Conservation (phyloP, 2,113 vertebrate species). For the Phaetusa simplex region DNA sequence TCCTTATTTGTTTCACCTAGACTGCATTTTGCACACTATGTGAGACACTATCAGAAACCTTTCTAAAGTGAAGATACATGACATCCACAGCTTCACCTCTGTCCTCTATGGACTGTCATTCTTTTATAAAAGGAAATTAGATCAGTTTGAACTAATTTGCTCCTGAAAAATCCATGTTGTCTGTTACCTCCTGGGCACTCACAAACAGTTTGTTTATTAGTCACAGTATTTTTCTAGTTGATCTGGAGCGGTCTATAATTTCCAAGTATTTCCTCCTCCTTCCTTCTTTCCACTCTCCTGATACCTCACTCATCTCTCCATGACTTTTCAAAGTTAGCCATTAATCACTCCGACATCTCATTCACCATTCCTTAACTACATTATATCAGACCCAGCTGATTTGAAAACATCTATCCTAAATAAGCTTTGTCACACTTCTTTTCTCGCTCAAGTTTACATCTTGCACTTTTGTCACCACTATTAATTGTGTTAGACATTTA, state of each 20-base stretch:
- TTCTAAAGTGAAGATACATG: fast-evolving
- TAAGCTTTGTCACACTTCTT: background rate
- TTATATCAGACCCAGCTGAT: background rate
- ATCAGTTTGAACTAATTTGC: background rate
- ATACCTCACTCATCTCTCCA: background rate
- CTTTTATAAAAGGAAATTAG: background rate
- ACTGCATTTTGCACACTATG: background rate
- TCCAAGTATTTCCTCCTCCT: background rate
- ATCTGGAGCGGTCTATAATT: background rate
- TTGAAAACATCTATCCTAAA: background rate
- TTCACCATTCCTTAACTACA: background rate
- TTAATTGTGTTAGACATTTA: background rate
- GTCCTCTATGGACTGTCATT: background rate
- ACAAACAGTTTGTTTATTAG: background rate
- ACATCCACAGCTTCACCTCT: background rate
- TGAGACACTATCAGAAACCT: background rate
- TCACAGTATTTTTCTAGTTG: background rate
- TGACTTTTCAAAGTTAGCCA: background rate
- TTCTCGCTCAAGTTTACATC: background rate
- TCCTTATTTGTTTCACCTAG: background rate
- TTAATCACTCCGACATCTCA: background rate
- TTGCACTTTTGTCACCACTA: background rate
- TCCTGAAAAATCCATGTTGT: background rate
- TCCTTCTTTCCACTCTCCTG: background rate
- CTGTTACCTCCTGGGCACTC: background rate